phyloP scores from a whole-genome alignment of 2,797 vertebrate species.

The Margarornis squamiger region DNA sequence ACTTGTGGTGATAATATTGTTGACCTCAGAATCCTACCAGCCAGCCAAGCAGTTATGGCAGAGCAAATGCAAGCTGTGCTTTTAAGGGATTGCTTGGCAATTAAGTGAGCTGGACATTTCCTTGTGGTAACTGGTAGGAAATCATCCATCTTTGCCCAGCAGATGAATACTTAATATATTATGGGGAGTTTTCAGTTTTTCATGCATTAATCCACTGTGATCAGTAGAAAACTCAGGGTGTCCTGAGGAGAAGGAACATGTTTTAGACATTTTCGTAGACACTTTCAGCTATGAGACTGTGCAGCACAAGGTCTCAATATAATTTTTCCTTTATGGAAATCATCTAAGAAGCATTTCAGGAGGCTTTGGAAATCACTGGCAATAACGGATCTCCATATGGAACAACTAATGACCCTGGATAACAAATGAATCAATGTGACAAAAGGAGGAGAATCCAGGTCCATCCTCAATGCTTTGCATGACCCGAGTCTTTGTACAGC shows the following conservation, averaged over 20 bases:
- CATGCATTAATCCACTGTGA: not conserved
- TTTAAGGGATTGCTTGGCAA: conserved; percentile 47
- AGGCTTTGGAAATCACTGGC: not conserved
- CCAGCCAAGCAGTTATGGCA: conserved; percentile 34
- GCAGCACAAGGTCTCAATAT: not conserved
- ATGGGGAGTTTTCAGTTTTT: not conserved
- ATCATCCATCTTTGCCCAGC: conserved; percentile 41
- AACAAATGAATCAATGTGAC: not conserved
- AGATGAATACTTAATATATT: conserved; percentile 44
- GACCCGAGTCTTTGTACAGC: not conserved
- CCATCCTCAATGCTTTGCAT: not conserved
- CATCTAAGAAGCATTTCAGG: not conserved
- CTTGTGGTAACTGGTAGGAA: conserved; percentile 6
- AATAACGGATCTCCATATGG: not conserved
- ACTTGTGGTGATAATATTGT: not conserved
- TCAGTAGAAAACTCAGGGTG: not conserved
- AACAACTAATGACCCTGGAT: not conserved
- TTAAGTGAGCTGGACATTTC: conserved; percentile 53
- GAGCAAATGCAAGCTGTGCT: conserved; percentile 33
- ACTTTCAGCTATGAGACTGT: not conserved
- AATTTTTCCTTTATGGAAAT: not conserved
- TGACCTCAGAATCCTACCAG: not conserved
- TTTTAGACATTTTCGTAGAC: not conserved
- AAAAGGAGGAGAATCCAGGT: not conserved
- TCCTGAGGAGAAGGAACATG: not conserved